These are phyloP conservation scores for Chrysolina americana DNA, from an alignment of 2,888 invertebrate species.

Conservation along the genomic window DNA sequence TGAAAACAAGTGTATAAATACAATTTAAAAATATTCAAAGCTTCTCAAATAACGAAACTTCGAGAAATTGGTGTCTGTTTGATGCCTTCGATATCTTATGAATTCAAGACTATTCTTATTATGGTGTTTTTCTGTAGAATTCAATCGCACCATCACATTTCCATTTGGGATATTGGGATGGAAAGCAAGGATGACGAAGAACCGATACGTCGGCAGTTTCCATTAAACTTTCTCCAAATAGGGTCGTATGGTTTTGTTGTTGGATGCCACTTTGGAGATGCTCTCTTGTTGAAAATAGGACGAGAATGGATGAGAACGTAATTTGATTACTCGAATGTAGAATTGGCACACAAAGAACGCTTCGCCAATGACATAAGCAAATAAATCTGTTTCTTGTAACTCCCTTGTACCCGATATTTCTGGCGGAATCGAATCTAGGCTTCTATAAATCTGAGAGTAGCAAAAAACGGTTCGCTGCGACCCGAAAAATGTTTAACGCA, in stretches of 20 bases:
- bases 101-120: too few species aligned
- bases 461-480: neutral
- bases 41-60: too few species aligned
- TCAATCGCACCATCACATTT: neutral
- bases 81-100: too few species aligned
- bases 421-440: neutral
- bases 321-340: constrained; percentile 7
- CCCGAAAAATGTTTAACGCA: neutral
- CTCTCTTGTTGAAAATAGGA: constrained; percentile 8
- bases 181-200: neutral
- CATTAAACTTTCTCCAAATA: neutral
- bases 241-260: neutral
- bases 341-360: constrained; percentile 11
- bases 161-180: neutral
- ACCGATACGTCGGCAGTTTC: neutral
- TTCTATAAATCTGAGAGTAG: neutral
- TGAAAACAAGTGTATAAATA: too few species aligned
- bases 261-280: neutral
- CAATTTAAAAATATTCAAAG: too few species aligned
- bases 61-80: too few species aligned
- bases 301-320: neutral
- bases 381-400: constrained; percentile 14
- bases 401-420: constrained; percentile 1
- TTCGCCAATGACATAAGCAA: neutral
- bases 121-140: too few species aligned